These are phyloP conservation scores for Drosophila subsilvestris DNA, from an alignment of 2,888 invertebrate genomes.

Conservation along the genomic window DNA sequence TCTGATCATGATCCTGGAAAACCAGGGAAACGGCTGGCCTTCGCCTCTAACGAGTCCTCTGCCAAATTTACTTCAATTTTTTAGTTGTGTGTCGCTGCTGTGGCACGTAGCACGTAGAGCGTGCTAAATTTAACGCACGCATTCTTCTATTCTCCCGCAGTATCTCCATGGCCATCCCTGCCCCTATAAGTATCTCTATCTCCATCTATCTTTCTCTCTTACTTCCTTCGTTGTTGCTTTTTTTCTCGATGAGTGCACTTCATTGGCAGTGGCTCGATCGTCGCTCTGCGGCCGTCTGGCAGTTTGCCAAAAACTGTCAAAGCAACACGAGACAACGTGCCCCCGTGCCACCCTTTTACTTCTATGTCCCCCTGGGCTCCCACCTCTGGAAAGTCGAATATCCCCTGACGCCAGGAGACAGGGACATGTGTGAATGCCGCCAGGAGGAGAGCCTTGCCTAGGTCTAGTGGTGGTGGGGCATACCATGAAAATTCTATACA, in stretches of 20 bases:
- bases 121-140: constrained; percentile 80
- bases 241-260: constrained; percentile 50
- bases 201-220: background rate
- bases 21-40: constrained; percentile 3
- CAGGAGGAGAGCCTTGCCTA: constrained; percentile 7
- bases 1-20: too few species aligned
- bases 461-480: constrained; percentile 40
- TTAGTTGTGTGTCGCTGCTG: constrained; percentile 60
- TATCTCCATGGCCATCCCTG: constrained; percentile 14
- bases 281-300: constrained; percentile 52
- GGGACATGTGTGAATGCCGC: constrained; percentile 62
- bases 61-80: constrained; percentile 79
- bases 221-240: constrained; percentile 4
- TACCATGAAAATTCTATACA: constrained; percentile 79
- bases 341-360: constrained; percentile 1
- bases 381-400: constrained; percentile 39
- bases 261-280: constrained; percentile 43
- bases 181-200: background rate
- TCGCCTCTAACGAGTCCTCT: constrained; percentile 62
- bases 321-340: constrained; percentile 69
- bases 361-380: background rate
- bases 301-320: constrained; percentile 75
- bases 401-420: constrained; percentile 26
- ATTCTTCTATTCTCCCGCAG: constrained; percentile 55
- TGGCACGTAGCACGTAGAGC: constrained; percentile 67